A percentile compares a stretch with the other conserved stretches of the same genome.
Evolutionary conservation across 2,113 vertebrate genomes (phyloP).

Genomic region (Corythornis vintsioides): DNA sequence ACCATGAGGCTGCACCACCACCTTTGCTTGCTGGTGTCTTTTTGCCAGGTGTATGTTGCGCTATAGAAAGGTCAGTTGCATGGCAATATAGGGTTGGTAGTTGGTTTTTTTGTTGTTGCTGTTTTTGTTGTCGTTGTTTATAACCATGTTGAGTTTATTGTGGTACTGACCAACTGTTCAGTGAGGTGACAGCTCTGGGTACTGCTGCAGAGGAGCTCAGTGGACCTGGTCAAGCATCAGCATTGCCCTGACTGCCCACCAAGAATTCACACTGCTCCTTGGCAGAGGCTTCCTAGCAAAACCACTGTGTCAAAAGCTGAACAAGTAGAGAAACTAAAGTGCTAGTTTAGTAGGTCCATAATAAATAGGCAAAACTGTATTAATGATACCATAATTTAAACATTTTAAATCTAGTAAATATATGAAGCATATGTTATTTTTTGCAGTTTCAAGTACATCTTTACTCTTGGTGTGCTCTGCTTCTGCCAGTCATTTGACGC

Average conservation of each 20-base stretch:
- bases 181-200: background rate
- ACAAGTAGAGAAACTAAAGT: background rate
- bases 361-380: background rate
- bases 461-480: background rate
- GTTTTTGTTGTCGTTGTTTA: background rate
- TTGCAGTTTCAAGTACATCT: background rate
- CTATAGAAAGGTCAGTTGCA: background rate
- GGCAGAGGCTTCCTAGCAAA: background rate
- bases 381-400: background rate
- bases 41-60: background rate
- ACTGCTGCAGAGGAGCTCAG: background rate
- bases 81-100: rapidly evolving
- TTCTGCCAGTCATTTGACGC: background rate
- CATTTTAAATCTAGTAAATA: background rate
- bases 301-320: background rate
- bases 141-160: background rate
- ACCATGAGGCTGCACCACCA: rapidly evolving
- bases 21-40: background rate
- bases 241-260: background rate
- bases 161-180: background rate
- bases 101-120: background rate
- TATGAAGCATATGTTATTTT: background rate
- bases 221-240: background rate
- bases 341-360: background rate
- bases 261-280: background rate